phyloP scores from a whole-genome alignment of 2,113 vertebrate genomes.

The Campylomormyrus tamandua region DNA sequence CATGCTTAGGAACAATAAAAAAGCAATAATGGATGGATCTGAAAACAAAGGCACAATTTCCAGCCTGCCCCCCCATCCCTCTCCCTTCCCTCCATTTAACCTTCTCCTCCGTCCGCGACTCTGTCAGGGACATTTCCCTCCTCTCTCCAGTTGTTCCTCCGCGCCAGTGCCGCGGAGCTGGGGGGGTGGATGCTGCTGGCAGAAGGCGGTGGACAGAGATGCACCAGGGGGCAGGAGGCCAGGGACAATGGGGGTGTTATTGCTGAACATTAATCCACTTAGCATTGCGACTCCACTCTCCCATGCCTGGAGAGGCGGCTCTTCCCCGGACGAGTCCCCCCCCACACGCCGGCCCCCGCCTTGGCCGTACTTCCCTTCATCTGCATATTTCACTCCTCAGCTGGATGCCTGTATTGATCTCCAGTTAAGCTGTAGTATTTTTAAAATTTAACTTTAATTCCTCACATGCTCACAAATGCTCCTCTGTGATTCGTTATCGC shows the following conservation, averaged over 20 bases:
- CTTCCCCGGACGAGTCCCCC: neutral
- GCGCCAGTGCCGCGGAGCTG: constrained; percentile 23
- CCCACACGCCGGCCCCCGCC: constrained; percentile 21
- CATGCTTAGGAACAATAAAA: neutral
- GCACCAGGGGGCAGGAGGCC: constrained; percentile 30
- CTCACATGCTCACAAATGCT: neutral
- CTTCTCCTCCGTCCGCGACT: constrained; percentile 17
- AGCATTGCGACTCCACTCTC: constrained; percentile 39
- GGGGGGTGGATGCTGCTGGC: constrained; percentile 43
- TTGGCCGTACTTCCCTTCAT: constrained; percentile 17
- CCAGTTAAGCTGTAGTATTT: neutral
- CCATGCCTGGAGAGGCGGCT: constrained; percentile 35
- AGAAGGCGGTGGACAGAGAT: constrained; percentile 21
- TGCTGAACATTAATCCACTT: constrained; percentile 52
- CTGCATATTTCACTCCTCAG: neutral
- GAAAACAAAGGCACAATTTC: neutral
- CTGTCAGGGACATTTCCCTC: neutral
- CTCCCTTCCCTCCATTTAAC: neutral
- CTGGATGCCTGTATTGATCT: neutral
- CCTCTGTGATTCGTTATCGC: neutral
- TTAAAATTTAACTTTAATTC: neutral
- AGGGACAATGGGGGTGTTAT: constrained; percentile 25
- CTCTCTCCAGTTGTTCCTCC: neutral
- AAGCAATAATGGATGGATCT: neutral
- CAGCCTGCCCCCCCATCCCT: constrained; percentile 17